Evolutionary conservation across 2,888 invertebrate species (phyloP), one percentile per base, ranked within the genome.

Genomic region (Eupithecia abbreviata): DNA sequence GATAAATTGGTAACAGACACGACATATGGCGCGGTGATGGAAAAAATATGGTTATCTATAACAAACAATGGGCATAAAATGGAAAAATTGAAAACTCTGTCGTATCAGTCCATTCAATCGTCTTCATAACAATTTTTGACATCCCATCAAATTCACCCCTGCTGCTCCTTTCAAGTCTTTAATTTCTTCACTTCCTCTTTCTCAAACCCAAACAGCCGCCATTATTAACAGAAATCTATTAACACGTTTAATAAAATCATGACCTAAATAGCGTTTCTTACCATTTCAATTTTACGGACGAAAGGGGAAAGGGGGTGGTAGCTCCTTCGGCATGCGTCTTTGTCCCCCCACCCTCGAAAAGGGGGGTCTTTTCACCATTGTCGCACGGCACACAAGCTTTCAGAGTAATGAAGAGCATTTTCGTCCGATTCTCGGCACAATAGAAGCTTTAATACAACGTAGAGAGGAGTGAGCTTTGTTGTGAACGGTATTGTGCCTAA

Each of bases 321-420:
- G 90, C 86, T 91, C 90, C 93, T 91, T 92, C 91, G 88, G 88
- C 85, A 87, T 89, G 90, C 90, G 91, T 91, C 93, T 93, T 93
- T 93, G 92, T 94, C 83, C 86, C 86, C 87, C 85, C 86, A 51
- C 77, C 85, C 86, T 88, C 87, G 69, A 76, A 76, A 30, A 74
- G 74, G 78, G 78, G 78, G 78, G 74, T 87, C 87, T 82, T 85
- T 87, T 87, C 88, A 84, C 92, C 90, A 94, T 95, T 95, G 95
- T 95, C 92, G 92, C 91, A 92, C 90, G 90, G 93, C 93, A 94
- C 92, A 93, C 93, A 92, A 94, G 95, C 95, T 95, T 95, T 95
- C 95, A 95, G 91, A 92, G 93, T 95, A 95, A 95, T 95, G 95
- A 95, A 95, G 95, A 95, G 95, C 94, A 95, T 95, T 95, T 95